Evolutionary conservation across 2,113 vertebrate species (phyloP), one percentile per base, ranked within the genome.

Genomic region (Oxyruncus cristatus): DNA sequence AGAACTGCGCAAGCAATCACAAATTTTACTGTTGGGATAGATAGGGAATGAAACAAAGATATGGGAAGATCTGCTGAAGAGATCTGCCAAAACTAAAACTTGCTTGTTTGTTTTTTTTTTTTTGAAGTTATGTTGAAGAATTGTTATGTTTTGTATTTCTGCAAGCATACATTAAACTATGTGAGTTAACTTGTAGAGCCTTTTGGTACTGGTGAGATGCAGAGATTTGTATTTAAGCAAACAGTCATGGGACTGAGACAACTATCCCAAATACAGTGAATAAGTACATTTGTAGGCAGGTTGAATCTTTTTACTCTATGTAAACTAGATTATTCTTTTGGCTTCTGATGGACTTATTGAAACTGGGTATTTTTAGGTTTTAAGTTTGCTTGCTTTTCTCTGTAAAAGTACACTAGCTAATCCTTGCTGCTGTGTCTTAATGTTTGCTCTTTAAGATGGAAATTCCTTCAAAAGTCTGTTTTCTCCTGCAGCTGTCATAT

Each of bases 391-490:
- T 88, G 53, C 33, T 92, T 93, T 95, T 71, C 42, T 80, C 18
- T 63, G 79, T 58, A 75, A 77, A 84, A 92, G 42, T 84, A 32
- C 24, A 9, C 10, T 66, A 86, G 41, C 35, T 85, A 65, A 88
- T 85, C n/a, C 19, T 62, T 72, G 46, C 9, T 67, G 49, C 61
- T 42, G 8, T 56, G 58, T 79, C 39, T 44, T n/a, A 19, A 5
- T 79, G 41, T 52, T 59, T 91, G 41, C n/a, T 70, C 14, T 79
- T 76, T 85, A 94, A 89, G 41, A 42, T 95, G 82, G 67, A 93
- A 94, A 93, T 83, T 74, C 81, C 47, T 73, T 82, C 67, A 73
- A 50, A 89, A 56, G 33, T 76, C 62, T 85, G 46, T 50, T 75
- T 95, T 73, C 73, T 95, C 24, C 9, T 85, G 53, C 41, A 91